phyloP scores from a whole-genome alignment of 2,797 vertebrate species.

The Crax fasciolata region DNA sequence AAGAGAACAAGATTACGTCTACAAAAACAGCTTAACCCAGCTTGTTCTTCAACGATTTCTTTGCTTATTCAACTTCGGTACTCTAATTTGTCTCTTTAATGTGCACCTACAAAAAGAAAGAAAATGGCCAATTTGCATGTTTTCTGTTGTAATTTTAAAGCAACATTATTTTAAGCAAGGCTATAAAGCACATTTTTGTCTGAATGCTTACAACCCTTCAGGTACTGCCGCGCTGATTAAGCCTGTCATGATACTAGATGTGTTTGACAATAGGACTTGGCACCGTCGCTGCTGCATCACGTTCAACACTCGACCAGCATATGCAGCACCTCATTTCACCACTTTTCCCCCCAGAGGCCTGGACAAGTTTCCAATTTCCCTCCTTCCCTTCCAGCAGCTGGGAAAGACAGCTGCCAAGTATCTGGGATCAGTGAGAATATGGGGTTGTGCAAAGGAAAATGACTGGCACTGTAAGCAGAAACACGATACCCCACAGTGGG shows the following conservation, averaged over 20 bases:
- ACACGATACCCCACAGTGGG: neutral
- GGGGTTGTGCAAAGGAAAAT: neutral
- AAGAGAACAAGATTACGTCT: neutral
- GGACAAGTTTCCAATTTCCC: neutral
- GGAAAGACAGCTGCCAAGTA: neutral
- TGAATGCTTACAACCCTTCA: neutral
- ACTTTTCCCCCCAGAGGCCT: neutral
- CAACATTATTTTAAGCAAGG: neutral
- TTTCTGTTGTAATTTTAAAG: neutral
- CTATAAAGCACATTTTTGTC: neutral
- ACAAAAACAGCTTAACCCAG: neutral
- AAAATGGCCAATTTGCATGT: neutral
- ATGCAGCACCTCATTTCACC: rapidly evolving
- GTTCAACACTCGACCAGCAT: rapidly evolving
- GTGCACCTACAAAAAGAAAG: neutral
- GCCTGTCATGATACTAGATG: rapidly evolving
- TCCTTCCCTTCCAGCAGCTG: neutral
- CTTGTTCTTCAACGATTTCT: neutral
- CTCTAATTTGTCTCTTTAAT: neutral
- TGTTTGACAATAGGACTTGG: neutral
- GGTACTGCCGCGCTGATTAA: rapidly evolving
- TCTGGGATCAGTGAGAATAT: neutral
- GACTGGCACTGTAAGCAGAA: neutral
- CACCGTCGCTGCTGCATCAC: neutral
- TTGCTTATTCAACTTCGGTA: neutral